These are phyloP conservation scores for Porphyrio hochstetteri DNA, from an alignment of 2,113 vertebrate genomes.

Conservation along the genomic window DNA sequence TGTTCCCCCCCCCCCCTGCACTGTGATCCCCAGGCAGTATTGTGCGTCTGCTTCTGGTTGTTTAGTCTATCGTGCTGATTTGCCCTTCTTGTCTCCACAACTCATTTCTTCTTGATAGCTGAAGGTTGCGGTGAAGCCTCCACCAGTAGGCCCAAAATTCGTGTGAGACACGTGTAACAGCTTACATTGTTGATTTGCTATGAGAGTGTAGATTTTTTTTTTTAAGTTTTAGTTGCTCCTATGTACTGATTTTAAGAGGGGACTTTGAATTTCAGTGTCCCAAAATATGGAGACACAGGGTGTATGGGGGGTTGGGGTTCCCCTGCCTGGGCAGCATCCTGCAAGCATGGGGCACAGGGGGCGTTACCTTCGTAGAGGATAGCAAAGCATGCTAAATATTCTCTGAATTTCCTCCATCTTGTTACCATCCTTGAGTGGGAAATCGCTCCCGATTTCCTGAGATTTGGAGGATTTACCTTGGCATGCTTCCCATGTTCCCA, in stretches of 20 bases:
- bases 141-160: not conserved
- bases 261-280: not conserved
- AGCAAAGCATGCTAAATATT: conserved; percentile 8
- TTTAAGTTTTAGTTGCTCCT: not conserved
- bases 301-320: not conserved
- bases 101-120: not conserved
- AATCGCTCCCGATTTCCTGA: conserved; percentile 1
- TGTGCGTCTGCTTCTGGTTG: not conserved
- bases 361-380: not conserved
- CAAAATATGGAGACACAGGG: not conserved
- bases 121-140: not conserved
- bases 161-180: not conserved
- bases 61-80: not conserved
- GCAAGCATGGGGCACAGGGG: not conserved
- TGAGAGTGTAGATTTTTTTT: not conserved
- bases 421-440: conserved; percentile 3
- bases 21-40: not conserved
- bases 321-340: not conserved
- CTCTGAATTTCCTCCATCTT: not conserved
- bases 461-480: conserved; percentile 6
- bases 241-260: not conserved
- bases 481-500: not conserved
- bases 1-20: not conserved
- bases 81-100: not conserved
- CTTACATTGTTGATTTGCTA: not conserved